Conservation (phyloP, 37 sponge, comb jelly and placozoan genomes). For the Halisarca cf. caerulea region DNA sequence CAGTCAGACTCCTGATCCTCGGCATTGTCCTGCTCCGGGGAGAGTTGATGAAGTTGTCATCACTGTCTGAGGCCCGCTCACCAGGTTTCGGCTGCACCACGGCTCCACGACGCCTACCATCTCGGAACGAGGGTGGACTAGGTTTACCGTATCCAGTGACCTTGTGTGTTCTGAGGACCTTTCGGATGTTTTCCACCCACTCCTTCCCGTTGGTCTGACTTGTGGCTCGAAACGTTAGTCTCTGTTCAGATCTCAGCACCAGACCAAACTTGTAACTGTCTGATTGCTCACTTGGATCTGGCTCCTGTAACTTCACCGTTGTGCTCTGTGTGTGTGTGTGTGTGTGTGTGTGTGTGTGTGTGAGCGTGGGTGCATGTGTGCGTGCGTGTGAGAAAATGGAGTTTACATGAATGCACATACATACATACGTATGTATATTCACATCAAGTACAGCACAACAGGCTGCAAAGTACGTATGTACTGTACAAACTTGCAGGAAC, state of each 20-base stretch:
- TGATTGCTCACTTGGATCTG: neutral
- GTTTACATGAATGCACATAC: too few species aligned
- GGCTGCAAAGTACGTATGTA: too few species aligned
- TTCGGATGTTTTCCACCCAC: conserved; percentile 40
- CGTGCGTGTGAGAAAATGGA: too few species aligned
- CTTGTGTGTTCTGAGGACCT: neutral
- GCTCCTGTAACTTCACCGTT: conserved; percentile 11
- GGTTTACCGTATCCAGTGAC: neutral
- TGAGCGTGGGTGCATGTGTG: too few species aligned
- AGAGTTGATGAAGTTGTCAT: neutral
- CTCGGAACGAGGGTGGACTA: neutral
- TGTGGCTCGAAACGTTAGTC: conserved; percentile 26
- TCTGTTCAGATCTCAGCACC: conserved; percentile 38
- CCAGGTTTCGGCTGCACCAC: neutral
- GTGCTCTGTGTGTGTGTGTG: neutral
- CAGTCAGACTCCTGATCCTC: neutral
- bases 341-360: too few species aligned
- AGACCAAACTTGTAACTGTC: conserved; percentile 53
- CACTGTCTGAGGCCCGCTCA: neutral
- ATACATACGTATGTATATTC: too few species aligned
- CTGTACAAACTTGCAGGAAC: too few species aligned
- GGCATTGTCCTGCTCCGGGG: neutral
- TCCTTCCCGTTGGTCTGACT: conserved; percentile 27
- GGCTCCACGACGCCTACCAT: neutral
- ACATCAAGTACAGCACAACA: too few species aligned